Conservation (phyloP, 2,113 vertebrate genomes). For the Callipepla squamata region DNA sequence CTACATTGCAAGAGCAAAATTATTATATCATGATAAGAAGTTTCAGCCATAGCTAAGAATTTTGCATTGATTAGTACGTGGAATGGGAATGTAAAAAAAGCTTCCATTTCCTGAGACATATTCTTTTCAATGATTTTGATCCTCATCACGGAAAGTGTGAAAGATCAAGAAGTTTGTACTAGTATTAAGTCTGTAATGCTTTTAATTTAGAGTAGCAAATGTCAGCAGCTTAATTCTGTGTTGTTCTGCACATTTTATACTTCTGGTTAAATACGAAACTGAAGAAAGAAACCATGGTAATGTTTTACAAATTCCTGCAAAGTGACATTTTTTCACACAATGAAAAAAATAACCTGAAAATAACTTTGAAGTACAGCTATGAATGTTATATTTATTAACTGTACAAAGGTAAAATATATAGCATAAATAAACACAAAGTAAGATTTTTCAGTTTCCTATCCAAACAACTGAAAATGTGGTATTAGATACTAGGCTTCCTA, state of each 20-base stretch:
- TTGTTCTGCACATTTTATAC: not conserved
- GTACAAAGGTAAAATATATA: not conserved
- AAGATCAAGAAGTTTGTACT: not conserved
- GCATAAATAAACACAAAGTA: not conserved
- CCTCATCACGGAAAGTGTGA: not conserved
- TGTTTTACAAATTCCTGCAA: not conserved
- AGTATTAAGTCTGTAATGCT: not conserved
- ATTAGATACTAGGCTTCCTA: not conserved
- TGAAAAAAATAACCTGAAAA: not conserved
- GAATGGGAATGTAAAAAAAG: conserved; percentile 22
- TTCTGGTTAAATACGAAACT: not conserved
- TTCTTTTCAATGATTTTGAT: not conserved
- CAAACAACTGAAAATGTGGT: not conserved
- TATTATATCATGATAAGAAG: conserved; percentile 63
- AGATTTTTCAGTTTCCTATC: not conserved
- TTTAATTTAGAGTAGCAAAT: not conserved
- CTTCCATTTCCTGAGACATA: not conserved
- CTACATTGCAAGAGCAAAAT: conserved; percentile 44
- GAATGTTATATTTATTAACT: not conserved
- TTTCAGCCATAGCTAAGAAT: conserved; percentile 44
- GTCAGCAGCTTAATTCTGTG: not conserved
- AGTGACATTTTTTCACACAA: not conserved
- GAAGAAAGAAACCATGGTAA: not conserved
- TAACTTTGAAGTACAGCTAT: not conserved
- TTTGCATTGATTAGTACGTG: conserved; percentile 55